phyloP scores from a whole-genome alignment of 1,140 invertebrate genomes.

The Lethrus apterus region DNA sequence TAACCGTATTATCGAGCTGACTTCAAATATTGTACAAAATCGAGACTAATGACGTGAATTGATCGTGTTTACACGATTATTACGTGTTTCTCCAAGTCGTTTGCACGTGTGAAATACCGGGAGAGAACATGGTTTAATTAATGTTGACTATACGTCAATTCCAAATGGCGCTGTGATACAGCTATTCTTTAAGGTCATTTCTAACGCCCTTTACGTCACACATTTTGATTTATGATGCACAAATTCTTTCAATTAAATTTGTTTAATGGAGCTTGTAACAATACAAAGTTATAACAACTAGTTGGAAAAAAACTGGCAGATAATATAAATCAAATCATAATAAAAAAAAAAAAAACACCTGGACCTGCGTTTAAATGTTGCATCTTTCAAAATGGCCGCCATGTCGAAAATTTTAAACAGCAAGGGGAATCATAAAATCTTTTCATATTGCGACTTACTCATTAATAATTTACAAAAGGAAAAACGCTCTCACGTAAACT shows the following conservation, averaged over 20 bases:
- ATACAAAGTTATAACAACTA: background rate
- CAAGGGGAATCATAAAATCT: no score
- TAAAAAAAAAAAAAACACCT: no score
- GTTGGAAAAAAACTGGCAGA: background rate
- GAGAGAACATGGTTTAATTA: slow-evolving; percentile 9
- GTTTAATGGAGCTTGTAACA: background rate
- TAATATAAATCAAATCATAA: no score
- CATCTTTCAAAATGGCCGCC: no score
- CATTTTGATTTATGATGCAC: background rate
- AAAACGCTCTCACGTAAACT: no score
- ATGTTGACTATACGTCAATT: slow-evolving; percentile 4
- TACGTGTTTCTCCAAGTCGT: background rate
- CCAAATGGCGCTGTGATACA: background rate
- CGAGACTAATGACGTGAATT: slow-evolving; percentile 7
- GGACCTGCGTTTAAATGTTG: no score
- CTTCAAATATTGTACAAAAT: slow-evolving; percentile 13
- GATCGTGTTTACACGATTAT: slow-evolving; percentile 1
- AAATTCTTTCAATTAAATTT: background rate
- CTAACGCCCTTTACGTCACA: background rate
- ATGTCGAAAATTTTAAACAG: no score
- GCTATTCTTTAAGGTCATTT: background rate
- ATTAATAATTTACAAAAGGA: no score
- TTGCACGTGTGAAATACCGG: background rate
- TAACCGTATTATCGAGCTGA: background rate
- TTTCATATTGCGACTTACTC: no score